Evolutionary conservation across 2,888 invertebrate species (phyloP).

Genomic region (Diarsia brunnea): DNA sequence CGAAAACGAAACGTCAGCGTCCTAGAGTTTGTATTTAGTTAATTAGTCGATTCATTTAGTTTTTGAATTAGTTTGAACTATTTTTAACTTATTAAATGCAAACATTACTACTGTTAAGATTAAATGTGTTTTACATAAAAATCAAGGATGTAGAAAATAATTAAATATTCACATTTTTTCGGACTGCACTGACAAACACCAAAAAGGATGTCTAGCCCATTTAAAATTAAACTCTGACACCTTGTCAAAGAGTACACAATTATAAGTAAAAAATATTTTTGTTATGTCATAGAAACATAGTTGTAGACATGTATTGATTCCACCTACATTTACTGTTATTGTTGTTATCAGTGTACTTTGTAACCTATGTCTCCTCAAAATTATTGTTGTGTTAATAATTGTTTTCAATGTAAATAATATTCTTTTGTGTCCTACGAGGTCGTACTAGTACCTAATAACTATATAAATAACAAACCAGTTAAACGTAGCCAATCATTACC

Average conservation of each 20-base stretch:
- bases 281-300: conserved; percentile 3
- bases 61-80: not conserved
- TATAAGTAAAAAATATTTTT: conserved; percentile 29
- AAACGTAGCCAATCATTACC: conserved; percentile 24
- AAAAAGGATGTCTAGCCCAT: conserved; percentile 17
- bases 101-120: not conserved
- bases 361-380: conserved; percentile 15
- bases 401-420: conserved; percentile 61
- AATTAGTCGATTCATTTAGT: conserved; percentile 29
- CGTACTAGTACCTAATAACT: conserved; percentile 45
- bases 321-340: conserved; percentile 31
- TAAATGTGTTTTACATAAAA: not conserved
- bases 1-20: conserved; percentile 61
- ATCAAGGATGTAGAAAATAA: not conserved
- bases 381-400: conserved; percentile 43
- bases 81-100: not conserved
- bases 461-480: conserved; percentile 33
- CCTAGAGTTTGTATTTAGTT: conserved; percentile 12
- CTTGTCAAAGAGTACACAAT: conserved; percentile 35
- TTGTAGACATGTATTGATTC: conserved; percentile 23
- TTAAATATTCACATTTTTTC: not conserved
- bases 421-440: conserved; percentile 65
- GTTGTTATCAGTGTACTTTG: conserved; percentile 38
- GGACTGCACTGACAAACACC: not conserved
- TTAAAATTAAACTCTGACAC: conserved; percentile 41